Conservation (phyloP, 92 coral and sea anemone genomes). For the Porites lobata region DNA sequence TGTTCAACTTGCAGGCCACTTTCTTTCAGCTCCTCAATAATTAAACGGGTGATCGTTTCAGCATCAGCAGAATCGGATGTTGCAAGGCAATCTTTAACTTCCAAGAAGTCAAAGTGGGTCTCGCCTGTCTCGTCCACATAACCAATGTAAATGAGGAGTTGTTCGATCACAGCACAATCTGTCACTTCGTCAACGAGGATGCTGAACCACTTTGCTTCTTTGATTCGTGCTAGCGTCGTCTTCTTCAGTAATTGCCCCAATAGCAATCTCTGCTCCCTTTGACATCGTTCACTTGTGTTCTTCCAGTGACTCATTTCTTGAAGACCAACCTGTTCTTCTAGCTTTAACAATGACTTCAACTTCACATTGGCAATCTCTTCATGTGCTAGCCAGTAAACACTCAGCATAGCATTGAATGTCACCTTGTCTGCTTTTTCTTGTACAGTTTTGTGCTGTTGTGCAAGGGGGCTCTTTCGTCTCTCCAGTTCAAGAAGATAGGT, state of each 20-base stretch:
- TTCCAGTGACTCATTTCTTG: slow-evolving; percentile 38
- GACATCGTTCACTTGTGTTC: slow-evolving; percentile 44
- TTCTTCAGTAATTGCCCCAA: slow-evolving; percentile 21
- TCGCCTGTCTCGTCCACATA: slow-evolving; percentile 29
- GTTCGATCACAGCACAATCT: slow-evolving; percentile 39
- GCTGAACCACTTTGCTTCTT: slow-evolving; percentile 40
- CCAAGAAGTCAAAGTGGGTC: too few relatives aligned
- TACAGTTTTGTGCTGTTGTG: slow-evolving; percentile 35
- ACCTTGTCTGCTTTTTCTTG: slow-evolving; percentile 51
- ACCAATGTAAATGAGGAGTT: slow-evolving; percentile 16
- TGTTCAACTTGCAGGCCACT: neutral
- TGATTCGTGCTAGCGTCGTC: slow-evolving; percentile 18
- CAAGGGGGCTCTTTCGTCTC: slow-evolving; percentile 27
- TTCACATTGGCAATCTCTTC: slow-evolving; percentile 63
- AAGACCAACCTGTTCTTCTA: slow-evolving; percentile 49
- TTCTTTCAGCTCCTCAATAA: neutral
- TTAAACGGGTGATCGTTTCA: slow-evolving; percentile 20
- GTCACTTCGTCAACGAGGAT: slow-evolving; percentile 40
- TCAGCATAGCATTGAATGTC: slow-evolving; percentile 61
- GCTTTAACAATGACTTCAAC: slow-evolving; percentile 32
- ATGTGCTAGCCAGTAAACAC: too few relatives aligned
- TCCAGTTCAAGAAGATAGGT: slow-evolving; percentile 44
- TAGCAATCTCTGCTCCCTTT: slow-evolving; percentile 18
- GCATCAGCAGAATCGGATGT: slow-evolving; percentile 14
- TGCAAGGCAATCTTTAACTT: neutral